Evolutionary conservation across 2,888 invertebrate species (phyloP), one percentile per base, ranked within the genome.

Genomic region (Luperina nickerlii): DNA sequence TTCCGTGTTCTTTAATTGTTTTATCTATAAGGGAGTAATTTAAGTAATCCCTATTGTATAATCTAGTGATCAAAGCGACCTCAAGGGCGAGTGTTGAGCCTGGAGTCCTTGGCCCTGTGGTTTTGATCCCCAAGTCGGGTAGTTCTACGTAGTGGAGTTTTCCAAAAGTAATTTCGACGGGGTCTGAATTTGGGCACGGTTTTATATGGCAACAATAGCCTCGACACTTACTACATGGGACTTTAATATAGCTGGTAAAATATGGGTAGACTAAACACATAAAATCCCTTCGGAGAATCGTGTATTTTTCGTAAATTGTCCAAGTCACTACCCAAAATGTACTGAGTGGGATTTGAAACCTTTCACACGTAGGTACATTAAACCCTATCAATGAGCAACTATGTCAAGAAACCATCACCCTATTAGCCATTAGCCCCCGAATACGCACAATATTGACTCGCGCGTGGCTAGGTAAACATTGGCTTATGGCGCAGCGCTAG

Each of bases 381-480:
- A 38, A 54, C 51, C 24, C 38, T n/a, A 71, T 71, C 38, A 62
- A 71, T n/a, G 62, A 62, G 62, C 13, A 62, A 71, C 18, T 11
- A n/a, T 69, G n/a, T n/a, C 45, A 68, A 76, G 27, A 48, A 72
- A 48, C 27, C 60, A 8, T 63, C 18, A n/a, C n/a, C 57, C 57
- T 11, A 60, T n/a, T 32, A 57, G 18, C 24, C 63, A 38, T 71
- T 63, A 67, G 63, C 76, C 57, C 60, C 74, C 67, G 9, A 86
- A 82, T 68, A 70, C 75, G 32, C 60, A 80, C 48, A 76, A 76
- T 76, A 76, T 83, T 78, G 75, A 67, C 62, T 20, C 65, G 76
- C 68, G 57, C 48, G 60, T 66, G 70, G 82, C 84, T 90, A 88
- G 86, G 89, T 90, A 92, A 92, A 93, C 92, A 92, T 83, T 73